Conservation (phyloP, 2,888 invertebrate species). For the Drosophila dives region DNA sequence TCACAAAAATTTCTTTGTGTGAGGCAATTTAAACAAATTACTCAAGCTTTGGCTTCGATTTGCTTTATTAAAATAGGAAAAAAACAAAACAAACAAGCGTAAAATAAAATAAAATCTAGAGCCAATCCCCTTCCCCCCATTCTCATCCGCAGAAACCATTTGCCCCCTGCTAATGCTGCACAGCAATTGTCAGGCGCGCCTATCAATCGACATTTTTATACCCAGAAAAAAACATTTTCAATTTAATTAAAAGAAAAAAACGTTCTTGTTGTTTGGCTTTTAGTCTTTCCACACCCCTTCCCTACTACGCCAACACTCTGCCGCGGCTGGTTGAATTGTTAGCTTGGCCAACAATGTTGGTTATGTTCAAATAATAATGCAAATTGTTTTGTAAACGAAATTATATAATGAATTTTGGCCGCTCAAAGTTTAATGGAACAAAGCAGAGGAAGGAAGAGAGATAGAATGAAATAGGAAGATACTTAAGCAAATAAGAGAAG, state of each 20-base stretch:
- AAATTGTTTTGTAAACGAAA: constrained; percentile 71
- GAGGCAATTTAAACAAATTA: constrained; percentile 76
- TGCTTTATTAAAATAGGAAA: constrained; percentile 69
- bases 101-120: constrained; percentile 14
- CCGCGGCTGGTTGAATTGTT: constrained; percentile 45
- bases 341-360: constrained; percentile 42
- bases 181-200: constrained; percentile 38
- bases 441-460: not conserved
- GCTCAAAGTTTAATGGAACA: constrained; percentile 39
- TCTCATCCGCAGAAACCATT: not conserved
- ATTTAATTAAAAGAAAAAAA: constrained; percentile 70
- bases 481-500: constrained; percentile 3
- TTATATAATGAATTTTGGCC: constrained; percentile 57
- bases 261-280: constrained; percentile 47
- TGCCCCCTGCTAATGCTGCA: constrained; percentile 5
- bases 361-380: constrained; percentile 69
- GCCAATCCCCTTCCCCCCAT: not conserved
- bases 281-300: not conserved
- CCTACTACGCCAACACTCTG: not conserved
- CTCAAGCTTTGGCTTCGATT: constrained; percentile 64
- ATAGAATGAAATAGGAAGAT: not conserved
- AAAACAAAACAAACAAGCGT: constrained; percentile 7
- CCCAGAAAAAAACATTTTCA: constrained; percentile 65
- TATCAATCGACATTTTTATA: constrained; percentile 53
- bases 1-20: constrained; percentile 3